Conservation (phyloP, 2,797 vertebrate species). For the Lepidocolaptes lacrymiger region DNA sequence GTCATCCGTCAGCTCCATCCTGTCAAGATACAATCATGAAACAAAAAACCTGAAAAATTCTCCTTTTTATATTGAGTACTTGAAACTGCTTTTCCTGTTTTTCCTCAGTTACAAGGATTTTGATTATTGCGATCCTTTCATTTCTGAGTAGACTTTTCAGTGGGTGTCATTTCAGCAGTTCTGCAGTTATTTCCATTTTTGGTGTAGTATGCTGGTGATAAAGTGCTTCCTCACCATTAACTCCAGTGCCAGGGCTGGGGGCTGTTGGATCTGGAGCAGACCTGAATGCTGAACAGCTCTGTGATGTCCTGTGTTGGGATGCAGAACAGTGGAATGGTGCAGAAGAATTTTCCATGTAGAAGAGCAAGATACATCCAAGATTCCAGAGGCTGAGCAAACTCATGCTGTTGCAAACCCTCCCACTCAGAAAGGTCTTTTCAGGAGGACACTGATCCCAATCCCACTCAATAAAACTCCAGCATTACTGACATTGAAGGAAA, state of each 20-base stretch:
- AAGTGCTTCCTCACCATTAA: neutral
- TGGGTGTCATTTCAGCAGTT: neutral
- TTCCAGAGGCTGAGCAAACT: neutral
- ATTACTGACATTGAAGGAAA: neutral
- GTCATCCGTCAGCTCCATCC: neutral
- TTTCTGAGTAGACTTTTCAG: neutral
- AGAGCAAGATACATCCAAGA: neutral
- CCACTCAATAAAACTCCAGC: neutral
- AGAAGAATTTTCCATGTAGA: neutral
- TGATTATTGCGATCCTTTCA: neutral
- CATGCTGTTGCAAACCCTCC: neutral
- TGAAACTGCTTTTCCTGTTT: neutral
- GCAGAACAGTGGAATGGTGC: neutral
- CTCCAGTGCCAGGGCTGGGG: neutral
- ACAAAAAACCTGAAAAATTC: neutral
- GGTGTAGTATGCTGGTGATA: neutral
- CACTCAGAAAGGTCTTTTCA: neutral
- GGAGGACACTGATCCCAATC: accelerated
- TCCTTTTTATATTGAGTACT: neutral
- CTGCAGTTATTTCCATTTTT: neutral
- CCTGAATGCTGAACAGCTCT: neutral
- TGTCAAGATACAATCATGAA: neutral
- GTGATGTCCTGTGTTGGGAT: neutral
- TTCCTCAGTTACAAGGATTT: neutral
- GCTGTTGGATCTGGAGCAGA: neutral